Evolutionary conservation across 2,797 vertebrate species (phyloP).

Genomic region (Thaleichthys pacificus): DNA sequence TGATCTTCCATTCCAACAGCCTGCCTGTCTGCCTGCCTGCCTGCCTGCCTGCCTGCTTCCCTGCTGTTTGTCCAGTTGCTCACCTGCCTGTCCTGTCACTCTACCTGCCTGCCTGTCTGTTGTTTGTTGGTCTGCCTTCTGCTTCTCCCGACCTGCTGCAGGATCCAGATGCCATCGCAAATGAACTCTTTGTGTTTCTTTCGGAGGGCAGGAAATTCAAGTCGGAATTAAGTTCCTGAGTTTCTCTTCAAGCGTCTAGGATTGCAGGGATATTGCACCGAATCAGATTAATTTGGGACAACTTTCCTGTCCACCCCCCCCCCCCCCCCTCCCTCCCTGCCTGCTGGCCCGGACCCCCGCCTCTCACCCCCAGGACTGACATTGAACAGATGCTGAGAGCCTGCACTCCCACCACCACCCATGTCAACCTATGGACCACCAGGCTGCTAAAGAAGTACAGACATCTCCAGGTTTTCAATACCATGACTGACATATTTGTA

Average conservation of each 20-base stretch:
- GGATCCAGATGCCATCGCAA: constrained; percentile 78
- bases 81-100: background rate
- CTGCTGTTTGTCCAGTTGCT: background rate
- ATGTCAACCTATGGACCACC: constrained; percentile 18
- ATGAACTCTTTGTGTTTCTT: constrained; percentile 76
- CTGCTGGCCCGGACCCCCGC: constrained; percentile 42
- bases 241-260: constrained; percentile 63
- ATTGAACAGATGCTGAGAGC: constrained; percentile 69
- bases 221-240: constrained; percentile 67
- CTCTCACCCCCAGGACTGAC: constrained; percentile 48
- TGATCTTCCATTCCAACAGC: no score
- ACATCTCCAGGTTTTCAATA: background rate
- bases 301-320: constrained; percentile 49
- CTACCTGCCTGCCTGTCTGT: background rate
- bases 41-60: background rate
- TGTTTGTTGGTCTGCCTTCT: constrained; percentile 14
- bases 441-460: background rate
- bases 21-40: no score
- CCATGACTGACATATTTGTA: no score
- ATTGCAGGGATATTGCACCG: constrained; percentile 67
- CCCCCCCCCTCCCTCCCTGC: constrained; percentile 47
- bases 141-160: constrained; percentile 49
- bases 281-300: constrained; percentile 70
- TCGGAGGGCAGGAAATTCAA: constrained; percentile 59
- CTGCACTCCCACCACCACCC: constrained; percentile 54